Evolutionary conservation across 2,797 vertebrate genomes (phyloP).

Genomic region (Ctenopoma kingsleyae): DNA sequence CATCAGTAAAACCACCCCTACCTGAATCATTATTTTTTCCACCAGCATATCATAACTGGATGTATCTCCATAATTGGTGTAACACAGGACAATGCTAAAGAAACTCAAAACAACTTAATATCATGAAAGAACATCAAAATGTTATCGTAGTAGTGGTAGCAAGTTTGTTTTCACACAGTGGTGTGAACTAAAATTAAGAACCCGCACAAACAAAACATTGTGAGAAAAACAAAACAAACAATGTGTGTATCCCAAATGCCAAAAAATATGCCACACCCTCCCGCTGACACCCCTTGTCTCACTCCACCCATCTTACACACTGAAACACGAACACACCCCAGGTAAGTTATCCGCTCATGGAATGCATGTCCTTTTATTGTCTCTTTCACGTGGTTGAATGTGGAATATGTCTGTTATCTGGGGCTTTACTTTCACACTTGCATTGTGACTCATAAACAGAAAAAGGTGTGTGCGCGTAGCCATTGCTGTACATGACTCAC

Average conservation of each 20-base stretch:
- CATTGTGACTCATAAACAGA: slow-evolving; percentile 54
- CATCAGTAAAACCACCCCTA: too few species aligned
- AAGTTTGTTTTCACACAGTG: background rate
- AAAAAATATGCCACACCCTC: slow-evolving; percentile 41
- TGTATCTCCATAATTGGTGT: background rate
- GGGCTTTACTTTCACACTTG: slow-evolving; percentile 42
- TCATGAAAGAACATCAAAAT: too few species aligned
- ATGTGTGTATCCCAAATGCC: slow-evolving; percentile 5
- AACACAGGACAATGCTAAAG: background rate
- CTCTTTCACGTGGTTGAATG: slow-evolving; percentile 13
- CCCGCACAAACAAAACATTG: slow-evolving; percentile 12
- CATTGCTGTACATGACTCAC: slow-evolving; percentile 49
- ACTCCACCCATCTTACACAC: too few species aligned
- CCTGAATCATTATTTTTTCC: background rate
- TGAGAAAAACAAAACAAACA: background rate
- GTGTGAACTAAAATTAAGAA: slow-evolving; percentile 4
- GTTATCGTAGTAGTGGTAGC: too few species aligned
- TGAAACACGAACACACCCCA: background rate
- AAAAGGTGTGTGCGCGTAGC: slow-evolving; percentile 17
- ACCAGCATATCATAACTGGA: background rate
- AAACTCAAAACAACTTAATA: background rate
- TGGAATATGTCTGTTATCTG: slow-evolving; percentile 6
- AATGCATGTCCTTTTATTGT: slow-evolving; percentile 24
- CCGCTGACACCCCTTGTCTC: background rate
- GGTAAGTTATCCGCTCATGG: background rate